Base-by-base conservation (phyloP, 2,797 vertebrate species). In the Choloepus didactylus region DNA sequence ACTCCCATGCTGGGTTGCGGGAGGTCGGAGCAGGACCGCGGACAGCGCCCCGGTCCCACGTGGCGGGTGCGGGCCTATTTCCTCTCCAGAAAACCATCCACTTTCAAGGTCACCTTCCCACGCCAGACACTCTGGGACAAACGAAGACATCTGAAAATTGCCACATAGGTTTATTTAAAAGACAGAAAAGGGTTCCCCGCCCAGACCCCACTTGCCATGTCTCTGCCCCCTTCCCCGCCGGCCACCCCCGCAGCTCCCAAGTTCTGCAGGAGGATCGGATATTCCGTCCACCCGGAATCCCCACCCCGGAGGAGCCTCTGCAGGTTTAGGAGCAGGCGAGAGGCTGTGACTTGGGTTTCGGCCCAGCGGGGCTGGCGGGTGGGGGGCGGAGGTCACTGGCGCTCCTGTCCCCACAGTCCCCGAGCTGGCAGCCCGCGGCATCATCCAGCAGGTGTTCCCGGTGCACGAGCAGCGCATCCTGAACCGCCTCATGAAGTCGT, bases 381-480 rank as follows among this genome's bases (percentile, higher is more conserved):
- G 35, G 56, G 21, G 9, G 23, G 23, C 59, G 4, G 19, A 59
- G 8, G 12, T 94, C 70, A 83, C 51, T n/a, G 12, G 1, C 46
- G 41, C 25, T 51, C 56, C 3, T 85, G 76, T 11, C n/a, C 87
- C 91, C 76, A 44, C 98, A 99, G 99, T 99, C 96, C 99, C 99
- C 0, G 99, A 99, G 98, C 98, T 99, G 98, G 99, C 98, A 0
- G 99, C 99, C 0, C 98, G 99, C 4, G 99, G 99, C 2, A 99
- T 99, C 97, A 99, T 99, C 98, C 99, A 99, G 98, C 99, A 99
- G 98, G 98, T 99, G 44, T 99, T 99, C 98, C 99, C 99, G 0
- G 98, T 99, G 82, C 99, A 99, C 0, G 99, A 99, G 96, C 99
- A 99, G 98, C 98, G 99, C 94, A 99, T 99, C 98, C 99, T 99